These are phyloP conservation scores for Threskiornis aethiopicus DNA, from an alignment of 2,797 vertebrate species.

Conservation along the genomic window DNA sequence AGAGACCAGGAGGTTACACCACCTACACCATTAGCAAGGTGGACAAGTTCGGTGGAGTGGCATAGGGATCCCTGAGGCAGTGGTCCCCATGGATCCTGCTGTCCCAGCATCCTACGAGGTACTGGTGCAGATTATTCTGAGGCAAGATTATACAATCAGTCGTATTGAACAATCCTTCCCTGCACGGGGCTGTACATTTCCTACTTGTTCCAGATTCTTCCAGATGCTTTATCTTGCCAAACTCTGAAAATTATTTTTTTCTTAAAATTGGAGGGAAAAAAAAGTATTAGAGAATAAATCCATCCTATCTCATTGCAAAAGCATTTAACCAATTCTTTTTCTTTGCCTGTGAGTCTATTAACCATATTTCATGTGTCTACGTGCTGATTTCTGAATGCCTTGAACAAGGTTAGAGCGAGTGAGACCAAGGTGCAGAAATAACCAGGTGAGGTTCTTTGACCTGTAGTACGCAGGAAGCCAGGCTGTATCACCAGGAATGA, in stretches of 20 bases:
- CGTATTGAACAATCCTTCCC: neutral
- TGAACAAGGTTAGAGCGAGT: neutral
- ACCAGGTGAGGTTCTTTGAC: neutral
- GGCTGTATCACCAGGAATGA: neutral
- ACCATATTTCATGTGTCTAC: accelerated
- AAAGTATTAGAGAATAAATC: neutral
- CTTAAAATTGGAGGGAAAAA: neutral
- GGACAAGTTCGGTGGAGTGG: neutral
- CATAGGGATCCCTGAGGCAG: accelerated
- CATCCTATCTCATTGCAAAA: neutral
- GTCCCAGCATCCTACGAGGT: accelerated
- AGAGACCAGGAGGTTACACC: neutral
- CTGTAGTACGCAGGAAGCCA: neutral
- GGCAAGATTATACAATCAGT: neutral
- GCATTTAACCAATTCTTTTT: neutral
- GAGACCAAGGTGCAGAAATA: neutral
- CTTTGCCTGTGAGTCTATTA: neutral
- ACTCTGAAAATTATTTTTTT: neutral
- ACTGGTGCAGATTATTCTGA: neutral
- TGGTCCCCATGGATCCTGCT: neutral
- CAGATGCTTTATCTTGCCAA: neutral
- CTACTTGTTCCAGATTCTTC: neutral
- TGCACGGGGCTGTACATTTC: neutral
- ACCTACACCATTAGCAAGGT: neutral
- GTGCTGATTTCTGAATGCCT: neutral